A percentile compares a stretch with the other conserved stretches of the same genome.
These are phyloP conservation scores for Donacobius atricapilla DNA, from an alignment of 2,113 vertebrate species.

Conservation along the genomic window DNA sequence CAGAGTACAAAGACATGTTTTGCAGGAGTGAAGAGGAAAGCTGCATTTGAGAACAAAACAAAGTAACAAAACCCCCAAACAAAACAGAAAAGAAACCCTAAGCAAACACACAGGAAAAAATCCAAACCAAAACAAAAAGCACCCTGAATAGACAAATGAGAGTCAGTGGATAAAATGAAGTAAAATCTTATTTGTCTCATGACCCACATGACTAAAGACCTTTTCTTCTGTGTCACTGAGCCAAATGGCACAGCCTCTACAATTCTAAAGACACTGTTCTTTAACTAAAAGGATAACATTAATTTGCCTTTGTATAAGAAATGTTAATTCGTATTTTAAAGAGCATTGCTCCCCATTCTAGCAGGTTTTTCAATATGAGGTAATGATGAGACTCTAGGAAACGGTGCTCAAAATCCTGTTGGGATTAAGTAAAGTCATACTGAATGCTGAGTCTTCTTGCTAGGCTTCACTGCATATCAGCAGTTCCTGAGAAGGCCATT, in stretches of 20 bases:
- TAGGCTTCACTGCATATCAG: not conserved
- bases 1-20: rapidly evolving
- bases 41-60: not conserved
- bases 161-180: not conserved
- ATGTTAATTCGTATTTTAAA: not conserved
- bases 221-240: not conserved
- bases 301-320: not conserved
- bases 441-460: not conserved
- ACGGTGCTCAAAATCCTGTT: not conserved
- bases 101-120: not conserved
- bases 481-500: slow-evolving; percentile 6
- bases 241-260: not conserved
- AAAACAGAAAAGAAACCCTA: not conserved
- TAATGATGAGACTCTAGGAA: not conserved
- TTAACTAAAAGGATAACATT: not conserved
- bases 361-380: not conserved
- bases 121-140: not conserved
- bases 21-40: not conserved
- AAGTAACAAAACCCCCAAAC: not conserved
- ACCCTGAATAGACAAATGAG: not conserved
- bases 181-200: not conserved
- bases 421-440: not conserved
- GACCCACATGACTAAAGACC: not conserved
- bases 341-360: not conserved
- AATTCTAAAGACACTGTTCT: not conserved